phyloP scores from a whole-genome alignment of 2,113 vertebrate species.

The Isurus oxyrinchus region DNA sequence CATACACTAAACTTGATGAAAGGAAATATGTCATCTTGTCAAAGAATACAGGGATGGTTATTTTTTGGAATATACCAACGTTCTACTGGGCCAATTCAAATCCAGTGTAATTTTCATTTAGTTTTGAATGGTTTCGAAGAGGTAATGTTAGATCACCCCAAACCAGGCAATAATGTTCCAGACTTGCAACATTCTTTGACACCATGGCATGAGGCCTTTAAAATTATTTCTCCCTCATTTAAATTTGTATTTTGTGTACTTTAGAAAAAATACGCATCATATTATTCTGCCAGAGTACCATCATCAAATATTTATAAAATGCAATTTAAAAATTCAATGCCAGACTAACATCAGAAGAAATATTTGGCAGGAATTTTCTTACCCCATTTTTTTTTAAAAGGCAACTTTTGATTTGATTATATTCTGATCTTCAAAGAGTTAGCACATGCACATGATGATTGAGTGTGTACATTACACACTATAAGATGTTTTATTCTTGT shows the following conservation, averaged over 20 bases:
- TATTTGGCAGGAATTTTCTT: neutral
- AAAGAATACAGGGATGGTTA: neutral
- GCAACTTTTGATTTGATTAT: neutral
- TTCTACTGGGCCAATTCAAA: neutral
- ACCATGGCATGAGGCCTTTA: neutral
- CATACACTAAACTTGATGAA: neutral
- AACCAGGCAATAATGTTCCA: neutral
- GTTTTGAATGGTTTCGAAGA: neutral
- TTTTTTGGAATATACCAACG: neutral
- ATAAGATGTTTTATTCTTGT: conserved; percentile 77
- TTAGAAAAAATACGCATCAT: neutral
- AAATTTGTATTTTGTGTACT: neutral
- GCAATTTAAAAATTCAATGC: conserved; percentile 4
- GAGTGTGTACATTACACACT: conserved; percentile 57
- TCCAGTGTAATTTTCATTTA: neutral
- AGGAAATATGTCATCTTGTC: neutral
- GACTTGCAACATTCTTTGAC: neutral
- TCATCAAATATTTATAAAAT: conserved; percentile 30
- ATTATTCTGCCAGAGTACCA: neutral
- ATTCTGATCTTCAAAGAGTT: neutral
- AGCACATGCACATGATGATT: neutral
- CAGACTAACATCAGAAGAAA: neutral
- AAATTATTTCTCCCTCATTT: neutral
- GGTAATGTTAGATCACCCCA: neutral
- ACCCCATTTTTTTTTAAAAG: neutral